Base-by-base conservation (phyloP, 2,113 vertebrate genomes). In the Misgurnus mizolepis region DNA sequence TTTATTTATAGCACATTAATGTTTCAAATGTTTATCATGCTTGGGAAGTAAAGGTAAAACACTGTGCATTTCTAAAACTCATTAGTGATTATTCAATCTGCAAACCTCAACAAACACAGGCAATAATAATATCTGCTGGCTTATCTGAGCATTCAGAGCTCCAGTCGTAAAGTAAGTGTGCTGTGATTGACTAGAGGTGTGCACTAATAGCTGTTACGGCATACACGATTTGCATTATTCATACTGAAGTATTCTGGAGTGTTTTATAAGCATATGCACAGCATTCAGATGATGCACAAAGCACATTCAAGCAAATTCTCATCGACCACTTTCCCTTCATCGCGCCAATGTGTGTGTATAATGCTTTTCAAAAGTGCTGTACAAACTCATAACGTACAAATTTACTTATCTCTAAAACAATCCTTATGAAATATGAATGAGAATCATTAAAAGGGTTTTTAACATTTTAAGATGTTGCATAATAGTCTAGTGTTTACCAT, bases 141-240 rank as follows among this genome's bases (percentile, higher is more conserved):
- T 34, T 7, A 41, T 6, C 6, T 17, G 34, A 41, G 34, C 22
- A 6, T 45, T 53, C 67, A 53, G 67, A 27, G 43, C 67, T 70
- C 22, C 49, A 40, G 27, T 9, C 70, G 11, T 71, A 50, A 17
- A 71, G 67, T 4, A 58, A 73, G 53, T 60, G 70, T 45, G 39
- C 40, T 43, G 55, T 40, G 68, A 67, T 2, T 34, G 67, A 18
- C 8, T 39, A 56, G 50, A 61, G 41, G 41, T 74, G 71, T 74
- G 40, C 7, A 3, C 5, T 74, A 60, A 74, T 74, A 18, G 55
- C 71, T 0, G 71, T 15, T 74, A 8, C n/a, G 14, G 58, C 22
- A 47, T 49, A 15, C 17, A 5, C 39, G 72, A 18, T 64, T 74
- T 84, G 6, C 71, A 84, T 84, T 78, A 81, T 74, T 84, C 56